Percentiles rank a stretch among this genome's conserved stretches.
These are phyloP conservation scores for Allygus modestus DNA, from an alignment of 2,888 invertebrate species.

Conservation along the genomic window DNA sequence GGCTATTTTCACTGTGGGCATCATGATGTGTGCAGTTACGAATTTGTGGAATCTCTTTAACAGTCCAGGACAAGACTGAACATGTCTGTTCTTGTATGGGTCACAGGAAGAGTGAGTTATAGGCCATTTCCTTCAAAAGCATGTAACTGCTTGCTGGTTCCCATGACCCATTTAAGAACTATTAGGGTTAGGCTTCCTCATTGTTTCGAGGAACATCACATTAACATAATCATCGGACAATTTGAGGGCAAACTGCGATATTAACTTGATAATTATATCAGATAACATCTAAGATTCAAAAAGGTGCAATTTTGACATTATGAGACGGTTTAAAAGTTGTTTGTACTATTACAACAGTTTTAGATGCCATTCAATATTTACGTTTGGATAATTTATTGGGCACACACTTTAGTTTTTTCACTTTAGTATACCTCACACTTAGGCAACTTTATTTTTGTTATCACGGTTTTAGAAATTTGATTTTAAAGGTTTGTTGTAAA, in stretches of 20 bases:
- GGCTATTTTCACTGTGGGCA: too few relatives aligned
- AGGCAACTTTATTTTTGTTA: too few relatives aligned
- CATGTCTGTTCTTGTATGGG: neutral
- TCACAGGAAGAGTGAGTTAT: constrained; percentile 28
- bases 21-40: too few relatives aligned
- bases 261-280: constrained; percentile 14
- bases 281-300: neutral
- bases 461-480: too few relatives aligned
- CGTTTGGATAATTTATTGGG: neutral
- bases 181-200: constrained; percentile 13
- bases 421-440: too few relatives aligned
- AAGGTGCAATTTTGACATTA: constrained; percentile 10
- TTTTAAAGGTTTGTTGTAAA: too few relatives aligned
- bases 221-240: constrained; percentile 17
- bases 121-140: neutral
- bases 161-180: constrained; percentile 10
- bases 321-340: neutral
- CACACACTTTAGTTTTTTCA: too few relatives aligned
- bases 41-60: neutral
- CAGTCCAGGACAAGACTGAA: neutral
- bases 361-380: neutral
- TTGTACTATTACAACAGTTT: neutral
- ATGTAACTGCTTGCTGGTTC: constrained; percentile 1
- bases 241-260: neutral
- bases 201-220: neutral